Evolutionary conservation across 2,113 vertebrate species (phyloP).

Genomic region (Megalops atlanticus): DNA sequence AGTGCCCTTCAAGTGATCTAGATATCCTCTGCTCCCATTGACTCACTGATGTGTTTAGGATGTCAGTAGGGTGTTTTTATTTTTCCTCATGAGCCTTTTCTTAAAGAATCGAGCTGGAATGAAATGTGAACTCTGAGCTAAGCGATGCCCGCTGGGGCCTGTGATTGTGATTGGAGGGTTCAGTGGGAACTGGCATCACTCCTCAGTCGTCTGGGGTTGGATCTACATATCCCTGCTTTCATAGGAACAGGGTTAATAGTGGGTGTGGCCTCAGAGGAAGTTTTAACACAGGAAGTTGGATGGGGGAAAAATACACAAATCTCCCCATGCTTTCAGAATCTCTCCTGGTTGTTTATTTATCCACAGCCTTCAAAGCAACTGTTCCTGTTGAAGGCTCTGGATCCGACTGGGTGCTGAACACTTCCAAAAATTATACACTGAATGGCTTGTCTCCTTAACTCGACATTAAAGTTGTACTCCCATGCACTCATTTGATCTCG

Average conservation of each 20-base stretch:
- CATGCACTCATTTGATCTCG: conserved; percentile 24
- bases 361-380: not conserved
- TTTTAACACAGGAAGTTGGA: not conserved
- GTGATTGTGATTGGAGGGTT: conserved; percentile 45
- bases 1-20: not conserved
- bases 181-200: conserved; percentile 45
- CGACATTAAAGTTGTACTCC: not conserved
- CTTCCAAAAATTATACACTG: not conserved
- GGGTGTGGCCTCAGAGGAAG: conserved; percentile 29
- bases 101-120: not conserved
- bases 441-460: not conserved
- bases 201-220: conserved; percentile 40
- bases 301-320: conserved; percentile 13
- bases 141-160: conserved; percentile 39
- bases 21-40: not conserved
- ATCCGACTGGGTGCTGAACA: not conserved
- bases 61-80: not conserved
- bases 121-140: not conserved
- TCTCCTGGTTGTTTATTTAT: not conserved
- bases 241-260: conserved; percentile 69
- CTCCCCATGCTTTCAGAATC: not conserved
- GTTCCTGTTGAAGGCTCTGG: not conserved
- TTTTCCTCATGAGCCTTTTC: not conserved
- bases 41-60: not conserved
- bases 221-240: conserved; percentile 42